Evolutionary conservation across 2,797 vertebrate genomes (phyloP).

Genomic region (Clamator glandarius): DNA sequence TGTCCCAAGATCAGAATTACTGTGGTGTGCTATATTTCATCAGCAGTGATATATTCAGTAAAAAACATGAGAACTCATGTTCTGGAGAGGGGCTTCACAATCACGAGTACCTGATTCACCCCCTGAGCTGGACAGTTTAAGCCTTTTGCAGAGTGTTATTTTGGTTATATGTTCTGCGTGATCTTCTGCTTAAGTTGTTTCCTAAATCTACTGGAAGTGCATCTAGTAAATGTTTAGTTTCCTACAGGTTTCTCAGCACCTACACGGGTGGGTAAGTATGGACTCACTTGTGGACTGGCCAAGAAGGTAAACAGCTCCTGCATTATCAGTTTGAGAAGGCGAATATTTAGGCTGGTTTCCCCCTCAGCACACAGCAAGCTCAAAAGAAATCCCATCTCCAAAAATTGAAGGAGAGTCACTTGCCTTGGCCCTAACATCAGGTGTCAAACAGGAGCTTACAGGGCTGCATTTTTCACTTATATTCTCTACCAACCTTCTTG

Average conservation of each 20-base stretch:
- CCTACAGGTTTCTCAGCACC: background rate
- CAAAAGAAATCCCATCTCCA: background rate
- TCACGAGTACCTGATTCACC: slow-evolving; percentile 84
- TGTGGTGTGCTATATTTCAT: slow-evolving; percentile 94
- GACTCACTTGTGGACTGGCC: background rate
- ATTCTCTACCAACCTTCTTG: background rate
- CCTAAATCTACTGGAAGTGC: background rate
- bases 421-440: background rate
- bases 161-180: background rate
- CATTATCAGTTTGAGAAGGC: background rate
- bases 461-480: background rate
- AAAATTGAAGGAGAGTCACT: background rate
- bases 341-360: background rate
- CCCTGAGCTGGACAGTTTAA: slow-evolving; percentile 86
- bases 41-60: slow-evolving; percentile 94
- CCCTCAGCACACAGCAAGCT: background rate
- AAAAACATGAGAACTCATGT: slow-evolving; percentile 90
- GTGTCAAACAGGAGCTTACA: background rate
- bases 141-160: too few species aligned
- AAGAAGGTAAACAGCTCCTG: background rate
- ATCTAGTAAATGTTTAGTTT: background rate
- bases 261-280: background rate
- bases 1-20: slow-evolving; percentile 92
- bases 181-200: background rate
- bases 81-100: slow-evolving; percentile 89